A percentile compares a stretch with the other conserved stretches of the same genome.
Conservation (phyloP, 2,888 invertebrate species). For the Fragum whitleyi region DNA sequence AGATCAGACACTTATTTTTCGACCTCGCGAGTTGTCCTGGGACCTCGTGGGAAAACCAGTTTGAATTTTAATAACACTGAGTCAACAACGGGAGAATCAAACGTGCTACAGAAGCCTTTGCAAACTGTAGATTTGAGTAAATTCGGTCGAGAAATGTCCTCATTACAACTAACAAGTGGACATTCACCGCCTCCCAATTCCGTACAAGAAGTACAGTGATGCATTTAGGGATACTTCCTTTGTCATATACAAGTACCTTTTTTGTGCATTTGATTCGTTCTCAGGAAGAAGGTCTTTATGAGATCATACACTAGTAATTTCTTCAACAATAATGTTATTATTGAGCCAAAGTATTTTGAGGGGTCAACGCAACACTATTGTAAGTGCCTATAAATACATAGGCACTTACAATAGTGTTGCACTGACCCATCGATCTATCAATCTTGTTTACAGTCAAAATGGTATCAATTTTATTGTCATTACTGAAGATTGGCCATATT, state of each 20-base stretch:
- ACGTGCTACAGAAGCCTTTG: background rate
- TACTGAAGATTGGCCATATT: too few species aligned
- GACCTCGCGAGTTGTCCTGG: conserved; percentile 62
- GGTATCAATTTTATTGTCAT: too few species aligned
- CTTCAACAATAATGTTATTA: background rate
- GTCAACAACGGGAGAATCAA: background rate
- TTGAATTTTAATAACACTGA: conserved; percentile 40
- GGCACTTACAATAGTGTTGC: too few species aligned
- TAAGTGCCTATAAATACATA: too few species aligned
- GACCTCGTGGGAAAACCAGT: conserved; percentile 62
- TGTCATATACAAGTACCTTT: background rate
- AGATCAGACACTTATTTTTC: conserved; percentile 71
- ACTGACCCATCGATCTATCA: too few species aligned
- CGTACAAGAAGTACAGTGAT: conserved; percentile 42
- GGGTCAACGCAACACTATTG: too few species aligned
- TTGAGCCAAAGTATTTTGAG: too few species aligned
- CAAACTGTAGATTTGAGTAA: background rate
- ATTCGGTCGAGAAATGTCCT: conserved; percentile 46
- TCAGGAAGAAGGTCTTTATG: background rate
- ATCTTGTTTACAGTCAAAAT: too few species aligned
- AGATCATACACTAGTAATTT: background rate
- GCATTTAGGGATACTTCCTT: background rate
- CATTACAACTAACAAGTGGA: conserved; percentile 52
- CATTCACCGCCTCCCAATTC: conserved; percentile 63
- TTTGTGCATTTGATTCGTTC: background rate